A percentile compares a stretch with the other conserved stretches of the same genome.
Conservation (phyloP, 2,888 invertebrate species). For the Julus scanicus region DNA sequence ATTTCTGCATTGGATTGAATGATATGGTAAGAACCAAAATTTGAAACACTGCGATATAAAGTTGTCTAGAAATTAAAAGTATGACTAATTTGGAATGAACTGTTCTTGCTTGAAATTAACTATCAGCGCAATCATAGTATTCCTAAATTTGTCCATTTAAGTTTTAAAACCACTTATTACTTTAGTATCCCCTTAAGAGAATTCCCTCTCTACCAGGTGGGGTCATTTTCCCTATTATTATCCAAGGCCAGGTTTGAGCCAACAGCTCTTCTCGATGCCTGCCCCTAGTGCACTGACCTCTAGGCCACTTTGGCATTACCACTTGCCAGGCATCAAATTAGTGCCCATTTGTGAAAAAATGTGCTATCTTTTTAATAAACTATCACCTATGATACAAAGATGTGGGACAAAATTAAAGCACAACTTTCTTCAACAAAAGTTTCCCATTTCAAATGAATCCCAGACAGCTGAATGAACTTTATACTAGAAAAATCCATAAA, state of each 20-base stretch:
- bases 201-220: not conserved
- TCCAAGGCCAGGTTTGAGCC: conserved; percentile 40
- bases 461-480: not conserved
- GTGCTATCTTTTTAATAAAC: not conserved
- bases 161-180: not conserved
- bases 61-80: too few species aligned
- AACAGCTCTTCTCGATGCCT: not conserved
- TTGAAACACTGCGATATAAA: too few species aligned
- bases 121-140: not conserved
- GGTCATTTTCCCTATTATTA: conserved; percentile 32
- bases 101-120: too few species aligned
- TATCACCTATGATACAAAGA: not conserved
- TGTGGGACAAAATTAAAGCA: not conserved
- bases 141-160: not conserved
- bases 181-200: not conserved
- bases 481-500: not conserved
- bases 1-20: too few species aligned
- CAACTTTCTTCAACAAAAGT: not conserved
- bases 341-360: not conserved
- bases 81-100: too few species aligned
- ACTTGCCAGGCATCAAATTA: not conserved
- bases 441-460: not conserved
- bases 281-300: not conserved
- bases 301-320: not conserved
- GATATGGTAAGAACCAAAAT: too few species aligned